A percentile compares a stretch with the other conserved stretches of the same genome.
Evolutionary conservation across 2,888 invertebrate species (phyloP).

Genomic region (Melanargia galathea): DNA sequence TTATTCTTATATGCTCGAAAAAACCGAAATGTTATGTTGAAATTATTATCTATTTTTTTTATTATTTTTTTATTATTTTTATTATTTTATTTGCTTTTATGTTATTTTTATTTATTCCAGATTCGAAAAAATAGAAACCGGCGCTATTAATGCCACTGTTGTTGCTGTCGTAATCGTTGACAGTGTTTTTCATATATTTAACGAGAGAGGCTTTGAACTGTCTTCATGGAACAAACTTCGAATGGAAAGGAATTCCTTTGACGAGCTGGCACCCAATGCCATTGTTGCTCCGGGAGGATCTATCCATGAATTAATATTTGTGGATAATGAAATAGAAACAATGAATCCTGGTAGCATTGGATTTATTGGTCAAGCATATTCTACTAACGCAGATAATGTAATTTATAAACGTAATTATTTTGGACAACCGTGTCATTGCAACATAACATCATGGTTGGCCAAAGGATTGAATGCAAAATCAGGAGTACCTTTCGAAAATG

Average conservation of each 20-base stretch:
- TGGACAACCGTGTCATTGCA: constrained; percentile 84
- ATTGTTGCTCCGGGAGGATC: constrained; percentile 73
- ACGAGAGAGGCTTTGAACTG: constrained; percentile 83
- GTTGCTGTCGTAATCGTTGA: constrained; percentile 83
- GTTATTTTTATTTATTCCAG: constrained; percentile 67
- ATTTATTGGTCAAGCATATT: constrained; percentile 81
- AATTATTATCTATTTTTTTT: constrained; percentile 21
- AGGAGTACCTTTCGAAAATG: constrained; percentile 66
- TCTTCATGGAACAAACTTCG: constrained; percentile 84
- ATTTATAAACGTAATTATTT: constrained; percentile 84
- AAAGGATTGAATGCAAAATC: constrained; percentile 67
- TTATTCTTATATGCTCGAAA: too few relatives aligned
- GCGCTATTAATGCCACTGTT: constrained; percentile 85
- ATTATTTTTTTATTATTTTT: neutral
- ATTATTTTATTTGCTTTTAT: neutral
- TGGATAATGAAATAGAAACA: constrained; percentile 71
- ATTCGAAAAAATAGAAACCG: constrained; percentile 82
- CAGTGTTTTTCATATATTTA: constrained; percentile 83
- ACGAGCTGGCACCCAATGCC: constrained; percentile 79
- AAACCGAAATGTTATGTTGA: neutral
- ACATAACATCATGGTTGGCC: constrained; percentile 82
- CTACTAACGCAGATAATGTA: constrained; percentile 63
- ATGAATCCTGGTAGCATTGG: constrained; percentile 78
- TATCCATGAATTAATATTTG: constrained; percentile 82
- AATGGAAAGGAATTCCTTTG: constrained; percentile 85